phyloP scores from a whole-genome alignment of 2,797 vertebrate genomes.

The Sebastes steindachneri region DNA sequence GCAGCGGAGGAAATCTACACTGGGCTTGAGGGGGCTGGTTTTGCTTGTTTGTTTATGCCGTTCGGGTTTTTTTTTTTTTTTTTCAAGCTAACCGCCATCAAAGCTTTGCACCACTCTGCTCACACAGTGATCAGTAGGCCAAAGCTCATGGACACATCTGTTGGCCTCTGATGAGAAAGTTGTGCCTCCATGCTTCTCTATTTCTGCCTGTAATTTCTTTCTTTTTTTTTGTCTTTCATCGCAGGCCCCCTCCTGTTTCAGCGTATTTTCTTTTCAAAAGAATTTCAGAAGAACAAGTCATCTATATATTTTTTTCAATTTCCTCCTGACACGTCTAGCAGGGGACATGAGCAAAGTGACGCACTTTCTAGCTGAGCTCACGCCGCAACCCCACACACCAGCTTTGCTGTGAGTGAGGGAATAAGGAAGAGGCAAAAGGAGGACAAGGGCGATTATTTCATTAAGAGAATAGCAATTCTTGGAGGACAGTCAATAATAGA shows the following conservation, averaged over 20 bases:
- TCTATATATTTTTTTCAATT: constrained; percentile 40
- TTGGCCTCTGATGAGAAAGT: constrained; percentile 51
- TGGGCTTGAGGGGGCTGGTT: constrained; percentile 58
- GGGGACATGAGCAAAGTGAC: constrained; percentile 45
- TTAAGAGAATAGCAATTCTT: constrained; percentile 61
- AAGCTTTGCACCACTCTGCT: constrained; percentile 40
- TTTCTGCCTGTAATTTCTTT: constrained; percentile 43
- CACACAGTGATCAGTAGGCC: constrained; percentile 53
- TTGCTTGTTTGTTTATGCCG: constrained; percentile 64
- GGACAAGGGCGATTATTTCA: constrained; percentile 65
- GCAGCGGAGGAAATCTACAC: constrained; percentile 61
- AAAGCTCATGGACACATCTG: constrained; percentile 54
- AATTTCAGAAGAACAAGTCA: constrained; percentile 26
- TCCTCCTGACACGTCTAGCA: constrained; percentile 27
- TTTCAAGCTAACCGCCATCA: constrained; percentile 49
- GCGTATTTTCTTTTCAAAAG: constrained; percentile 30
- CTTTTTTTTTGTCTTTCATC: constrained; percentile 6
- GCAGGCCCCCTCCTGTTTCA: not conserved
- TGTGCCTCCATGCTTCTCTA: constrained; percentile 13
- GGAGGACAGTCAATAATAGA: constrained; percentile 71
- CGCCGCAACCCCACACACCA: constrained; percentile 28
- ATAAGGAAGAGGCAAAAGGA: constrained; percentile 28
- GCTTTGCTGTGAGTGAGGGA: constrained; percentile 53
- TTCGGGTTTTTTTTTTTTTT: constrained; percentile 7
- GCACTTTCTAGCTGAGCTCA: constrained; percentile 38